Conservation (phyloP, 53 echinoderm and acorn worm species). For the Arbacia lixula region DNA sequence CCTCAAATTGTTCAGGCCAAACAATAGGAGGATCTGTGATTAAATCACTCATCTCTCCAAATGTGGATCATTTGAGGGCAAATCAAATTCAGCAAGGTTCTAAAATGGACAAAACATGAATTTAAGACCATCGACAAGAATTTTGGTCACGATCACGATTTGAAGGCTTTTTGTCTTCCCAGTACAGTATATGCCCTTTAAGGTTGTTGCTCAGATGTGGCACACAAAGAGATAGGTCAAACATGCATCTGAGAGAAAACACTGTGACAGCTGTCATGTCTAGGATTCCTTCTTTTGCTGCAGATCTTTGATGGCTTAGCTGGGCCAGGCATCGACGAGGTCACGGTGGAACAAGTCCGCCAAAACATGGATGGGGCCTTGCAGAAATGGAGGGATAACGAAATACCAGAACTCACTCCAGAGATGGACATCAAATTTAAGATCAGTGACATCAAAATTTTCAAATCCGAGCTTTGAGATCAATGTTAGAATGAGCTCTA, state of each 20-base stretch:
- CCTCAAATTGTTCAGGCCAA: no score
- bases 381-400: constrained; percentile 41
- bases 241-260: not conserved
- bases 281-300: not conserved
- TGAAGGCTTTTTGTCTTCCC: no score
- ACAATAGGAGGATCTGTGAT: no score
- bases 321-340: not conserved
- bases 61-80: no score
- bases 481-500: no score
- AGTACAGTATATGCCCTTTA: no score
- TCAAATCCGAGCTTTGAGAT: constrained; percentile 28
- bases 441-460: not conserved
- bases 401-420: not conserved
- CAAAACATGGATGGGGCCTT: constrained; percentile 58
- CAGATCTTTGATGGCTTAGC: constrained; percentile 59
- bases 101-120: no score
- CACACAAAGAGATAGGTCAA: not conserved
- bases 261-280: not conserved
- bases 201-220: not conserved
- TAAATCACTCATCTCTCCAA: no score
- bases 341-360: constrained; percentile 17
- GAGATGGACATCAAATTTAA: constrained; percentile 33
- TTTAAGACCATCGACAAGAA: no score
- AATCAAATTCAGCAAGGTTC: no score
- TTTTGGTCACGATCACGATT: not conserved